A percentile compares a stretch with the other conserved stretches of the same genome.
Conservation (phyloP, 2,797 vertebrate genomes). For the Catamblyrhynchus diadema region DNA sequence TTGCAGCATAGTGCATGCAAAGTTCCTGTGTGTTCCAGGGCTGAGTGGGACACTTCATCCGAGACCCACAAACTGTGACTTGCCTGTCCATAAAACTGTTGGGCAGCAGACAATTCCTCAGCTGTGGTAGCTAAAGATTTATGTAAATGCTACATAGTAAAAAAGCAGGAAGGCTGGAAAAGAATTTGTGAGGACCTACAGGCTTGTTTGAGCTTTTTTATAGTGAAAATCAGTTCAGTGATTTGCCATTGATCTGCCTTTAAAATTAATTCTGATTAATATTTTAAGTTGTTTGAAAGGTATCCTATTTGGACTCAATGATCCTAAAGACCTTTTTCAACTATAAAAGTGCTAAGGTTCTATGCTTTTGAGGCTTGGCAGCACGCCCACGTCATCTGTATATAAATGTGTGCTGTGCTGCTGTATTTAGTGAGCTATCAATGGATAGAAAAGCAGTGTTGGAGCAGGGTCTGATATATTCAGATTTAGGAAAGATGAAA, state of each 20-base stretch:
- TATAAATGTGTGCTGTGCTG: not conserved
- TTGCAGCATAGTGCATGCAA: not conserved
- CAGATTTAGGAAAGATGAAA: constrained; percentile 11
- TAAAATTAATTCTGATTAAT: not conserved
- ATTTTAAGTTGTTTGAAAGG: not conserved
- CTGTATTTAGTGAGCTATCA: not conserved
- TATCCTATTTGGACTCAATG: not conserved
- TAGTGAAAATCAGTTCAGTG: not conserved
- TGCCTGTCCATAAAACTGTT: not conserved
- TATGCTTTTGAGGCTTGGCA: not conserved
- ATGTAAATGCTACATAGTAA: not conserved
- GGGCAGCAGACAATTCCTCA: not conserved
- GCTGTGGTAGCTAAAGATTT: not conserved
- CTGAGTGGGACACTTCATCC: not conserved
- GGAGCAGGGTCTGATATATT: not conserved
- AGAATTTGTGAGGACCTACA: not conserved
- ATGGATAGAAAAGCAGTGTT: not conserved
- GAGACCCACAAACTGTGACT: not conserved
- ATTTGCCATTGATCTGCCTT: not conserved
- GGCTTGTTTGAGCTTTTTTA: not conserved
- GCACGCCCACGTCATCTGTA: not conserved
- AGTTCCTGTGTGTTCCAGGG: not conserved
- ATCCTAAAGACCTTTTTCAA: not conserved
- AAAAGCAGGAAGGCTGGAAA: not conserved
- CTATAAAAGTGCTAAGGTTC: not conserved